phyloP scores from a whole-genome alignment of 2,888 invertebrate species.

The Idaea straminata region DNA sequence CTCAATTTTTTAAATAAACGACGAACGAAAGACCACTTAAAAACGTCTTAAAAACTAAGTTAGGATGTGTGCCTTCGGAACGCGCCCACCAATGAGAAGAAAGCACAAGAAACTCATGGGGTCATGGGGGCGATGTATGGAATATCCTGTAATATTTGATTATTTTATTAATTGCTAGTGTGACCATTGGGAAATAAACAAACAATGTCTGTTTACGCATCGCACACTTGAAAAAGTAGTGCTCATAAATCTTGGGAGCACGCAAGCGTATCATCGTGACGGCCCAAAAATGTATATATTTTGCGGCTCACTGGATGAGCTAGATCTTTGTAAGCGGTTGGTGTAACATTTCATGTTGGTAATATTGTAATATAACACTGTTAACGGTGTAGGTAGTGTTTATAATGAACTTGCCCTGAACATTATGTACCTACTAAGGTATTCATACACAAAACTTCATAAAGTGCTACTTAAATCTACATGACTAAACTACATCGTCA shows the following conservation, averaged over 20 bases:
- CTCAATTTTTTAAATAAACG: too few species aligned
- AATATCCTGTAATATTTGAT: too few species aligned
- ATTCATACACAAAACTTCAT: neutral
- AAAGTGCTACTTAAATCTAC: constrained; percentile 1
- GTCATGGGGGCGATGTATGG: too few species aligned
- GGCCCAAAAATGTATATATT: constrained; percentile 17
- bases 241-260: constrained; percentile 32
- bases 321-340: neutral
- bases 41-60: too few species aligned
- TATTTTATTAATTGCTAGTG: constrained; percentile 41
- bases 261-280: constrained; percentile 29
- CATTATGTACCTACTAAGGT: neutral
- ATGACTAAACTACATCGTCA: neutral
- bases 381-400: neutral
- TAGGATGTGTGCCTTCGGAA: too few species aligned
- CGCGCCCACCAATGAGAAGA: too few species aligned
- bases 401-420: neutral
- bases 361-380: neutral
- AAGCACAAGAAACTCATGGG: too few species aligned
- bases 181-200: constrained; percentile 36
- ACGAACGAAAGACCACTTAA: too few species aligned
- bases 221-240: constrained; percentile 25
- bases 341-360: neutral
- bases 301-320: neutral
- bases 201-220: constrained; percentile 21